Evolutionary conservation across 2,113 vertebrate genomes (phyloP), one percentile per base, ranked within the genome.

Genomic region (Myanophis thanlyinensis): DNA sequence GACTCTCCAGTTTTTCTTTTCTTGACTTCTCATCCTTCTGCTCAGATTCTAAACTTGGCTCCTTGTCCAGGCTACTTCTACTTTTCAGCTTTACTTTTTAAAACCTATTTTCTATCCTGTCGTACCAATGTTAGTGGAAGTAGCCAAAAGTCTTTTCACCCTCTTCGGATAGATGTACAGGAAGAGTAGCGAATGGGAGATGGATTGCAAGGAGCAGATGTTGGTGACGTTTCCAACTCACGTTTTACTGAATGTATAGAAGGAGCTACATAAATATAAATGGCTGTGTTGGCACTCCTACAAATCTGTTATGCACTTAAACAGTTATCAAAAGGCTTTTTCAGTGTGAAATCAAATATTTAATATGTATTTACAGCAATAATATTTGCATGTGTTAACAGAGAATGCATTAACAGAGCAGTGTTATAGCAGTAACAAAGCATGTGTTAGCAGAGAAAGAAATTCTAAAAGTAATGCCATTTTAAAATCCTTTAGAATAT

Each of bases 301-400:
- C n/a, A 40, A 80, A 80, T 80, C 67, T 8, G 67, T 80, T 80
- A 80, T 35, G 73, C 35, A 80, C 73, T 80, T 80, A 80, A 44
- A 44, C 73, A 80, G 35, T 80, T 80, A 80, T 80, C 73, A 80
- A 44, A 80, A 80, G 73, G 35, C 18, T 22, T 80, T 80, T 80
- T 80, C 73, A 80, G 18, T 44, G 35, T 44, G 35, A 94, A 96
- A 93, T 95, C 93, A 91, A 95, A 95, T 54, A 53, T 88, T 54
- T 88, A 88, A 4, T 40, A 2, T 88, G 87, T 54, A 40, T 40
- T 88, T 88, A 54, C 87, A 85, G 46, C 46, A 87, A 23, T 44
- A 23, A 54, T 35, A 88, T 49, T 95, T 94, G 94, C 49, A 40
- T 20, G 15, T 4, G 22, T 44, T 52, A 90, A 23, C n/a, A 90